A percentile compares a stretch with the other conserved stretches of the same genome.
These are phyloP conservation scores for Sepioteuthis lessoniana DNA, from an alignment of 2,888 invertebrate species.

Conservation along the genomic window DNA sequence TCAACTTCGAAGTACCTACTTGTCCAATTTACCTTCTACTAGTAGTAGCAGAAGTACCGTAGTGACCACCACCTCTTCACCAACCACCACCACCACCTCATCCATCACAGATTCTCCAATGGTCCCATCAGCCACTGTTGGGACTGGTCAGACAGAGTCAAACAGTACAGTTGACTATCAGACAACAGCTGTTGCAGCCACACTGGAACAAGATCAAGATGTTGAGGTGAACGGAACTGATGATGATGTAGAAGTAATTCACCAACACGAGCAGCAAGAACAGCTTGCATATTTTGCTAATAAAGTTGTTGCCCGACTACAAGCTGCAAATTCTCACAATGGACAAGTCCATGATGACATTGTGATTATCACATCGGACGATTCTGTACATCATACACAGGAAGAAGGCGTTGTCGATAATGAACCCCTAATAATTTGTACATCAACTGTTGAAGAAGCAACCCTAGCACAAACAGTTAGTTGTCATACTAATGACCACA, in stretches of 20 bases:
- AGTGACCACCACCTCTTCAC: neutral
- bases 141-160: neutral
- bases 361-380: conserved; percentile 46
- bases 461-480: neutral
- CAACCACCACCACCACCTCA: neutral
- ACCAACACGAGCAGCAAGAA: neutral
- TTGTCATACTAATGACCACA: neutral
- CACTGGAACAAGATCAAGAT: neutral
- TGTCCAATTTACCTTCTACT: conserved; percentile 3
- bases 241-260: neutral
- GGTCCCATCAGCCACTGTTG: neutral
- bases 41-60: neutral
- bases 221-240: neutral
- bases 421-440: conserved; percentile 41
- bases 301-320: conserved; percentile 45
- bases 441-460: conserved; percentile 42
- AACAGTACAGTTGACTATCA: neutral
- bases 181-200: neutral
- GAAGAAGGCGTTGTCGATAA: neutral
- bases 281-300: conserved; percentile 36
- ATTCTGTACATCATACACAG: neutral
- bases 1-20: conserved; percentile 56
- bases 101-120: neutral
- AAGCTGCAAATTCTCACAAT: neutral
- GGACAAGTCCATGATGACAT: conserved; percentile 48